Evolutionary conservation across 1,140 invertebrate genomes (phyloP), one percentile per base, ranked within the genome.

Genomic region (Agrypnia vestita): DNA sequence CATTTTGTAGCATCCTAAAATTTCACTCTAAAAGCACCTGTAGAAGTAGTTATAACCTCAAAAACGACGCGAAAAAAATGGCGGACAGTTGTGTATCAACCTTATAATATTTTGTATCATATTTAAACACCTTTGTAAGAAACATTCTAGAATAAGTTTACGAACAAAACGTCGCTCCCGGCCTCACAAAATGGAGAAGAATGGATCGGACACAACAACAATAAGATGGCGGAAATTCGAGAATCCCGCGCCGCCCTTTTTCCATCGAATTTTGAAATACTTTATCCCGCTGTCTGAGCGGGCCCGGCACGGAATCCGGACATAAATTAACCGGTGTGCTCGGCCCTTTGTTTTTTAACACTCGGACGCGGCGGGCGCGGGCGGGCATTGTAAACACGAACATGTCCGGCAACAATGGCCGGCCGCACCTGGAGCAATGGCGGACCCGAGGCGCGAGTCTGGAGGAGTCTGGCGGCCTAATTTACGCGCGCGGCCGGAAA

Each of bases 281-380:
- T 78, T 78, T 78, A 78, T 78, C 62, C 47, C 35, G 44, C 44
- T 78, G 51, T 67, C 43, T 53, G 46, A 11, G 25, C 25, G 1
- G 25, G 25, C 25, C 25, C 15, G 76, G 76, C 76, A 61, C 76
- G 59, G 59, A 78, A 78, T 78, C 62, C 76, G 62, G 35, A 69
- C 76, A 78, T 78, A 78, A 78, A 78, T 78, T 77, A 47, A 69
- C 47, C 49, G 47, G 46, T 64, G 61, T 53, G 53, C 61, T 69
- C 61, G 21, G 61, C 19, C 53, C 62, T 78, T 78, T 78, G 62
- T 78, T 78, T 78, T 78, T 78, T 78, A 62, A 78, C 61, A 25
- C 35, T 62, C 47, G 61, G 51, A 71, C 43, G 53, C 21, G 67
- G 61, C 62, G 76, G 21, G 59, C 35, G 44, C 7, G 47, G 47